Evolutionary conservation across 2,113 vertebrate species (phyloP).

Genomic region (Ailurus styani): DNA sequence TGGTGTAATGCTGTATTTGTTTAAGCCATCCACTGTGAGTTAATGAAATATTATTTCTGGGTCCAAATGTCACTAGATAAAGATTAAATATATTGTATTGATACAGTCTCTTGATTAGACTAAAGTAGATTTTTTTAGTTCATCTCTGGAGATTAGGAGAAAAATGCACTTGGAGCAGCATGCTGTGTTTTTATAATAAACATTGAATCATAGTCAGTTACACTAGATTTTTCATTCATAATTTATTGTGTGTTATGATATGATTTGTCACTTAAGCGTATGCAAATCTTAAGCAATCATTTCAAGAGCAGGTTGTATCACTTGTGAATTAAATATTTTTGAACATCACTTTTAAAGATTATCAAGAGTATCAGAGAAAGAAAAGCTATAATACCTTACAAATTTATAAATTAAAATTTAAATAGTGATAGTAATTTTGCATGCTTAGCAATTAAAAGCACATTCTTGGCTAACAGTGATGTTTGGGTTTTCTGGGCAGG

Average conservation of each 20-base stretch:
- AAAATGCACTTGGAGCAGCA: conserved; percentile 34
- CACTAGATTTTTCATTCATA: conserved; percentile 55
- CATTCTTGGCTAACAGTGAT: background rate
- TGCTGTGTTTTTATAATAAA: conserved; percentile 50
- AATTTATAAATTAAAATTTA: conserved; percentile 41
- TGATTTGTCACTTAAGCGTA: conserved; percentile 58
- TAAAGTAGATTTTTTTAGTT: conserved; percentile 25
- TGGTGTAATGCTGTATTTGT: background rate
- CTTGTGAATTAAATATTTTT: conserved; percentile 51
- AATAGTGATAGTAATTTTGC: background rate
- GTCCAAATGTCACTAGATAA: conserved; percentile 35
- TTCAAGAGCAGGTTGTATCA: conserved; percentile 49
- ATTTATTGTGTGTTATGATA: conserved; percentile 62
- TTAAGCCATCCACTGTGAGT: conserved; percentile 48
- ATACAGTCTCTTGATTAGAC: conserved; percentile 36
- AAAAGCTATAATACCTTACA: conserved; percentile 50
- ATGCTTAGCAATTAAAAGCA: conserved; percentile 25
- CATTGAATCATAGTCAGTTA: conserved; percentile 46
- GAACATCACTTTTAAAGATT: conserved; percentile 37
- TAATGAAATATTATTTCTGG: conserved; percentile 53
- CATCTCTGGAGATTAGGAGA: conserved; percentile 52
- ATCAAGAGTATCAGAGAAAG: conserved; percentile 28
- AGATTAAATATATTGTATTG: conserved; percentile 45
- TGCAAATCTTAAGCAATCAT: conserved; percentile 53
- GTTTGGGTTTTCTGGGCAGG: background rate